phyloP scores from a whole-genome alignment of 2,113 vertebrate genomes.

The Phaethornis superciliosus region DNA sequence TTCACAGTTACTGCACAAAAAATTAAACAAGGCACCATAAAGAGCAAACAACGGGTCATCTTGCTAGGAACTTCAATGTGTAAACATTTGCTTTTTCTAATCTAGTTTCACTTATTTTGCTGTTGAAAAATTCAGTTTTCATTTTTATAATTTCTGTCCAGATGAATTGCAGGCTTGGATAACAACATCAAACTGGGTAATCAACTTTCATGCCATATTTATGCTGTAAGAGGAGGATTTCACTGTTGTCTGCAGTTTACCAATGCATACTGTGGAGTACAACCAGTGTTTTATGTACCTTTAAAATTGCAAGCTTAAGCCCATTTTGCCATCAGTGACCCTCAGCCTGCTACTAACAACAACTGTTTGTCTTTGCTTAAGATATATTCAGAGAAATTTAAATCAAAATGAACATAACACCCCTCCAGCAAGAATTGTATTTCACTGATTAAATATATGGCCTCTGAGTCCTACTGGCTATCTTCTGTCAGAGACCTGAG shows the following conservation, averaged over 20 bases:
- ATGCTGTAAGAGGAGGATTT: slow-evolving; percentile 71
- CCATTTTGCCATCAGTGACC: slow-evolving; percentile 46
- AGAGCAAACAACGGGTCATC: not conserved
- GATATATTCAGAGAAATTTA: not conserved
- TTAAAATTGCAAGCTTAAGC: slow-evolving; percentile 67
- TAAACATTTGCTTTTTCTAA: not conserved
- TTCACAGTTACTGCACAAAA: not conserved
- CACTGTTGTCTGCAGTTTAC: slow-evolving; percentile 65
- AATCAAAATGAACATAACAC: not conserved
- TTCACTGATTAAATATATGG: slow-evolving; percentile 41
- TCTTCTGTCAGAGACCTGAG: not conserved
- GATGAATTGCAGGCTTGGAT: slow-evolving; percentile 71
- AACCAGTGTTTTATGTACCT: slow-evolving; percentile 69
- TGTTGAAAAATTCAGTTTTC: slow-evolving; percentile 27
- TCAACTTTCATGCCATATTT: slow-evolving; percentile 76
- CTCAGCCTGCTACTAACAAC: slow-evolving; percentile 30
- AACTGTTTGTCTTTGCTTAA: not conserved
- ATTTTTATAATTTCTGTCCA: slow-evolving; percentile 63
- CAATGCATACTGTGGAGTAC: slow-evolving; percentile 28
- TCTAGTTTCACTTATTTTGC: not conserved
- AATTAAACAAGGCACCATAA: not conserved
- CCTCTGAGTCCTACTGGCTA: not conserved
- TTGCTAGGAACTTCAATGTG: not conserved
- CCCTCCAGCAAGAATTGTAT: slow-evolving; percentile 41
- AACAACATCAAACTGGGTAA: slow-evolving; percentile 76